A percentile compares a stretch with the other conserved stretches of the same genome.
Evolutionary conservation across 2,797 vertebrate species (phyloP).

Genomic region (Centroberyx gerrardi): DNA sequence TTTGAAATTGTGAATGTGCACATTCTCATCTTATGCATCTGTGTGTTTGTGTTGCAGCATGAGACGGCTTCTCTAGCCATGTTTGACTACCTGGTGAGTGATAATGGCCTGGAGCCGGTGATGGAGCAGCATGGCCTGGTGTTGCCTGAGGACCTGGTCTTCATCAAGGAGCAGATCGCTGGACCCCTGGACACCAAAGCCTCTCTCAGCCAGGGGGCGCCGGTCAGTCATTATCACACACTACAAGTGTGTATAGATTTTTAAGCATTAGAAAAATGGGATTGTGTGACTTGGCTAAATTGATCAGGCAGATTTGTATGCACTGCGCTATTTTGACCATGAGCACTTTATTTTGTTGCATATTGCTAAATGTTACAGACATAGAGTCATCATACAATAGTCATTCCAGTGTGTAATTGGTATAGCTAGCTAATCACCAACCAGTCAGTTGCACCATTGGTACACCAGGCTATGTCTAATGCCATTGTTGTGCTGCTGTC

Average conservation of each 20-base stretch:
- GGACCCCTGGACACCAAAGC: slow-evolving; percentile 79
- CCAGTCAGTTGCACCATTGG: background rate
- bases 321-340: background rate
- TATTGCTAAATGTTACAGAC: background rate
- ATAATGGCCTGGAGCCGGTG: slow-evolving; percentile 83
- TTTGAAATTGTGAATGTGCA: background rate
- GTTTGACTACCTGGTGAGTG: slow-evolving; percentile 93
- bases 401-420: too few relatives aligned
- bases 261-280: too few relatives aligned
- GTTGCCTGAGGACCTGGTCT: slow-evolving; percentile 90
- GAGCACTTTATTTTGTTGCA: background rate
- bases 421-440: too few relatives aligned
- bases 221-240: slow-evolving; percentile 52
- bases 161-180: slow-evolving; percentile 95
- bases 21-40: background rate
- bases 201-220: slow-evolving; percentile 19
- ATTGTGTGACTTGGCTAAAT: background rate
- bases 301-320: too few relatives aligned
- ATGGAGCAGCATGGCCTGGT: slow-evolving; percentile 88
- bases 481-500: background rate
- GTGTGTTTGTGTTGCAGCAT: slow-evolving; percentile 84
- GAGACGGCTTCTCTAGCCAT: slow-evolving; percentile 91
- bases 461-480: background rate
- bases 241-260: background rate
- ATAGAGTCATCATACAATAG: background rate